Evolutionary conservation across 2,113 vertebrate species (phyloP).

Genomic region (Ammodytes marinus): DNA sequence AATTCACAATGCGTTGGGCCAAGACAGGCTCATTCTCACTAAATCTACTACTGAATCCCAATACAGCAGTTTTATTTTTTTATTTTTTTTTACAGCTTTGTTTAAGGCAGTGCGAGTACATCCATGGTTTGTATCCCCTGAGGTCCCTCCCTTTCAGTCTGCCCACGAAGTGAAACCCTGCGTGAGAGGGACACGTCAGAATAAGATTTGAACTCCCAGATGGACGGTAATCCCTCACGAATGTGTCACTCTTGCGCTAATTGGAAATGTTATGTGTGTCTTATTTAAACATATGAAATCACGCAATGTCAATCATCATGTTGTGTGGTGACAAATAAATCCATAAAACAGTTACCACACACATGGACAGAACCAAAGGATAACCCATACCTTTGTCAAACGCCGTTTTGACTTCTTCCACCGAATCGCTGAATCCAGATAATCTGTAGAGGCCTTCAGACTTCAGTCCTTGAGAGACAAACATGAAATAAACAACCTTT

Average conservation of each 20-base stretch:
- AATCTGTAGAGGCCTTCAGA: conserved; percentile 82
- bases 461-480: conserved; percentile 73
- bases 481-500: conserved; percentile 46
- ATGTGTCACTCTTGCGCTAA: conserved; percentile 71
- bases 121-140: conserved; percentile 33
- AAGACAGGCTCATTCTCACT: conserved; percentile 67
- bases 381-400: conserved; percentile 77
- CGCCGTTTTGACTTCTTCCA: conserved; percentile 79
- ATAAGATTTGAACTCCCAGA: conserved; percentile 45
- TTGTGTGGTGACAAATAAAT: conserved; percentile 29
- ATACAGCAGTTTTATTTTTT: conserved; percentile 20
- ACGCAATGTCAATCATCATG: background rate
- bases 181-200: conserved; percentile 43
- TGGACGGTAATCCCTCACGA: conserved; percentile 63
- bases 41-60: conserved; percentile 61
- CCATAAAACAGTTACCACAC: conserved; percentile 14
- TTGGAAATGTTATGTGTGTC: conserved; percentile 32
- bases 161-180: conserved; percentile 48
- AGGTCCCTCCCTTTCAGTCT: conserved; percentile 15
- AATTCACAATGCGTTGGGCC: conserved; percentile 70
- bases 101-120: conserved; percentile 49
- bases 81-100: conserved; percentile 32
- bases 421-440: conserved; percentile 81
- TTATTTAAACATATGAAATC: conserved; percentile 42
- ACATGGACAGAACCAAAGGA: background rate